A percentile compares a stretch with the other conserved stretches of the same genome.
Conservation (phyloP, 2,888 invertebrate genomes). For the Trichacis sp. region DNA sequence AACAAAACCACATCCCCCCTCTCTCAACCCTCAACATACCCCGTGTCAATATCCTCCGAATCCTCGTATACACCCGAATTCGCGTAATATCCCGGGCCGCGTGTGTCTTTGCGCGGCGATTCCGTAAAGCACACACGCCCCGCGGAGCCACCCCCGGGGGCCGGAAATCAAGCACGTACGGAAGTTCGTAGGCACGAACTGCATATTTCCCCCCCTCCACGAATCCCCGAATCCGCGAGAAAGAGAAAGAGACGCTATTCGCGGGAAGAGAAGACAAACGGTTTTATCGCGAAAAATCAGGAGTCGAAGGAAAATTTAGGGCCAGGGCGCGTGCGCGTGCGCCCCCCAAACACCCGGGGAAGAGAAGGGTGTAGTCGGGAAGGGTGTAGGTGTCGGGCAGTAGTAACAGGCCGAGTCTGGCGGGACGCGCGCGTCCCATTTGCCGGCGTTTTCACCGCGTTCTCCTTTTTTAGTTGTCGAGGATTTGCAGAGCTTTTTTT, state of each 20-base stretch:
- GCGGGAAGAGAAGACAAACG: conserved; percentile 60
- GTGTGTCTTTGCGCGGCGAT: too few relatives aligned
- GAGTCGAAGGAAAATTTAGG: conserved; percentile 63
- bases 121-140: background rate
- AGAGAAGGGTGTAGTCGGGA: conserved; percentile 54
- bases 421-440: conserved; percentile 33
- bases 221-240: background rate
- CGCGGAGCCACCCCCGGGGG: background rate
- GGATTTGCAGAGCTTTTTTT: too few relatives aligned
- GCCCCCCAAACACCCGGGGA: conserved; percentile 30
- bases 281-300: conserved; percentile 66
- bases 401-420: conserved; percentile 58
- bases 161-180: background rate
- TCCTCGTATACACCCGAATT: background rate
- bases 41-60: too few relatives aligned
- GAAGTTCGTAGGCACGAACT: background rate
- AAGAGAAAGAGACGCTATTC: too few relatives aligned
- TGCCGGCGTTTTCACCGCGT: conserved; percentile 18
- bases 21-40: too few relatives aligned
- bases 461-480: background rate
- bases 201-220: background rate
- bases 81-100: background rate
- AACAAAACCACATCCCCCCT: too few relatives aligned
- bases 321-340: conserved; percentile 47
- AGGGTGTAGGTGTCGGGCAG: conserved; percentile 62